Conservation (phyloP, 2,113 vertebrate species). For the Ammodytes marinus region DNA sequence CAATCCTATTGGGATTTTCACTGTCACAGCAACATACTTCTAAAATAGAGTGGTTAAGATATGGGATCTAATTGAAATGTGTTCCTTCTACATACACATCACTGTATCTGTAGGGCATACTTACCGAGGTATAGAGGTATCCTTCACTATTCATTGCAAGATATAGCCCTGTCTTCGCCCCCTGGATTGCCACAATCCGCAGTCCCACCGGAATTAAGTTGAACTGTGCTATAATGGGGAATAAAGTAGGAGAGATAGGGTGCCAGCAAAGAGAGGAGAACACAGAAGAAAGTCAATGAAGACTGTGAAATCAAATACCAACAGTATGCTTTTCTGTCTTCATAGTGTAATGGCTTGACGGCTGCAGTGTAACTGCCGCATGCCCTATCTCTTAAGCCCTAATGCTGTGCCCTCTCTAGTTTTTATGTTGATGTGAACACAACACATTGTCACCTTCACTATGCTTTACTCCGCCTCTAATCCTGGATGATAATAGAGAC, state of each 20-base stretch:
- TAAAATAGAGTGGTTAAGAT: not conserved
- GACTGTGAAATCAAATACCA: conserved; percentile 30
- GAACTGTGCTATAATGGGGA: conserved; percentile 92
- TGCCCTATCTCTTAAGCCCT: conserved; percentile 34
- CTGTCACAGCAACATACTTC: conserved; percentile 7
- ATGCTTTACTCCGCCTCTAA: conserved; percentile 48
- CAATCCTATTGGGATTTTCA: not conserved
- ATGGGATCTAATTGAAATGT: conserved; percentile 5
- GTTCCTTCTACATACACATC: not conserved
- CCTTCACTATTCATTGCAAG: conserved; percentile 98
- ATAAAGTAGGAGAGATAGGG: conserved; percentile 55
- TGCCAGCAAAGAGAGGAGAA: conserved; percentile 25
- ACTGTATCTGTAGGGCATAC: conserved; percentile 49
- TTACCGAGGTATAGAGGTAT: conserved; percentile 92
- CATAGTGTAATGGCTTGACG: conserved; percentile 34
- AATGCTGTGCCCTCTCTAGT: conserved; percentile 46
- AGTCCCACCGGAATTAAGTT: conserved; percentile 99
- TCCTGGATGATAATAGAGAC: conserved; percentile 40
- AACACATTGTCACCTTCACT: conserved; percentile 65
- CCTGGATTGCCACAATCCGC: conserved; percentile 98
- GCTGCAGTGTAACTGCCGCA: conserved; percentile 33
- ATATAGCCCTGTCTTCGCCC: conserved; percentile 95
- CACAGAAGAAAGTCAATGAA: conserved; percentile 40
- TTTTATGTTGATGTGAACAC: conserved; percentile 63
- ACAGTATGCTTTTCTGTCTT: conserved; percentile 25